A percentile compares a stretch with the other conserved stretches of the same genome.
These are phyloP conservation scores for Xyrauchen texanus DNA, from an alignment of 2,113 vertebrate species.

Conservation along the genomic window DNA sequence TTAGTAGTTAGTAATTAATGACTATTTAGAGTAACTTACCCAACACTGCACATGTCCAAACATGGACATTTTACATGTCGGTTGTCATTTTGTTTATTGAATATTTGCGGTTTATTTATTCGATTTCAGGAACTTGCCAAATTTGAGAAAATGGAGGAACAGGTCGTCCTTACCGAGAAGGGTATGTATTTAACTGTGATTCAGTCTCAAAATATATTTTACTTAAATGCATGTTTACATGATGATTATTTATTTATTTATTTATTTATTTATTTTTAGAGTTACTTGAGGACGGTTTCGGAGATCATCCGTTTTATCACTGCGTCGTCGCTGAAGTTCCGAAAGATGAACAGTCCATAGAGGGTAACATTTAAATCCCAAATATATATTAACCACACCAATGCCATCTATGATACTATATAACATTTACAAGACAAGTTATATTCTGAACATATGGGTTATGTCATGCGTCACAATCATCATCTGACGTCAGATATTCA, in stretches of 20 bases:
- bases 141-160: constrained; percentile 94
- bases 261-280: constrained; percentile 68
- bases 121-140: constrained; percentile 88
- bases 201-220: no score
- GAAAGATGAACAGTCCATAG: constrained; percentile 75
- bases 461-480: no score
- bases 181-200: constrained; percentile 54
- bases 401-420: no score
- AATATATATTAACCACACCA: no score
- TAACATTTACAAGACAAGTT: no score
- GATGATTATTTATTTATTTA: neutral
- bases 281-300: constrained; percentile 96
- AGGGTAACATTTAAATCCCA: constrained; percentile 68
- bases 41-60: no score
- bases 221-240: neutral
- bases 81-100: no score
- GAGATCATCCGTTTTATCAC: constrained; percentile 95
- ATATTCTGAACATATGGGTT: no score
- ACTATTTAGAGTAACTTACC: no score
- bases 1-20: no score
- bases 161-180: constrained; percentile 88
- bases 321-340: constrained; percentile 91
- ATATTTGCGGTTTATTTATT: neutral
- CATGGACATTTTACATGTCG: no score
- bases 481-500: no score